Base-by-base conservation (phyloP, 2,797 vertebrate genomes). In the Schizopygopsis malacanthus region DNA sequence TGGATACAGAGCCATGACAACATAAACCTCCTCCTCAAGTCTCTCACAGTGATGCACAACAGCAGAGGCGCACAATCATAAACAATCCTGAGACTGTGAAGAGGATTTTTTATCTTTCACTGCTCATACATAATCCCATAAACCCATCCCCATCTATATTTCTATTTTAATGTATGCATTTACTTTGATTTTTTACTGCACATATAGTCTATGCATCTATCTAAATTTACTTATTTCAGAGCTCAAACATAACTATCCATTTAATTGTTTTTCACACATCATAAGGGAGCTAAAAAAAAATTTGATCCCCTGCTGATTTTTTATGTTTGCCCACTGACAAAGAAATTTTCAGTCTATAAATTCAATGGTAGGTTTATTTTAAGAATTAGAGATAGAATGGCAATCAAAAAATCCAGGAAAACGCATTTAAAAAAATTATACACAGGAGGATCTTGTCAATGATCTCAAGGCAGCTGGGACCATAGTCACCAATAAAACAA, bases 1-100 rank as follows among this genome's bases (percentile, higher is more conserved):
- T 85, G 50, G 54, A 65, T 80, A 79, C 50, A 39, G 85, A 87
- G 81, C 63, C 83, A 82, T 85, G 85, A 75, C 87, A 77, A 84
- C 75, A 7, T 83, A 33, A 80, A 77, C 78, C 56, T 59, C 75
- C 39, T 43, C 63, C 78, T 71, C 79, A 37, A 56, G 70, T 65
- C 59, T 76, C 69, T 56, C 59, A 76, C 75, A 47, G 65, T 50
- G 71, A 61, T 61, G 56, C 67, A 82, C n/a, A 39, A 81, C 28
- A 70, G 67, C 73, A 78, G 10, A 43, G 28, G 18, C 13, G 15
- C 15, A 84, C 45, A 70, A 15, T 59, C 59, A 50, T 33, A 54
- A 22, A 28, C 39, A 47, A 33, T 33, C 7, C 75, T 33, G n/a
- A 79, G 4, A 47, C 47, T 25, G 9, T 20, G 4, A 75, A 82